These are phyloP conservation scores for Cyclophora albipunctata DNA, from an alignment of 2,888 invertebrate species.

Conservation along the genomic window DNA sequence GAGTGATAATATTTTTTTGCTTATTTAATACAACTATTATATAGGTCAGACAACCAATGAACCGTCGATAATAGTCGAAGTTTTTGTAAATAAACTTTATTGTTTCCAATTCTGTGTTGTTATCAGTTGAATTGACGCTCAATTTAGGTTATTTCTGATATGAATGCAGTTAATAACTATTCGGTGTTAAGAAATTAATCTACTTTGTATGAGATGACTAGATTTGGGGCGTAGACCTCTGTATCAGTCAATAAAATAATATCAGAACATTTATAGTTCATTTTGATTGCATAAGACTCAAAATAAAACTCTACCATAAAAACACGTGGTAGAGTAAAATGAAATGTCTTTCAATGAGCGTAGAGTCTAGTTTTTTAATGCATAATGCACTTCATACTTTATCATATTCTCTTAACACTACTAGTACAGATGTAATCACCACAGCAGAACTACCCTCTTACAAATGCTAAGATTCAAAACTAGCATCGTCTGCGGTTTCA, in stretches of 20 bases:
- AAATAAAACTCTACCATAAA: neutral
- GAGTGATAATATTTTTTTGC: constrained; percentile 15
- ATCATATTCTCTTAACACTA: too few species aligned
- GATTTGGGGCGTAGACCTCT: constrained; percentile 7
- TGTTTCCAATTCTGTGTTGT: constrained; percentile 52
- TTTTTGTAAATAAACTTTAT: constrained; percentile 42
- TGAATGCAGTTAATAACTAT: constrained; percentile 32
- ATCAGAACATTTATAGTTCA: neutral
- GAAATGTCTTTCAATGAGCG: neutral
- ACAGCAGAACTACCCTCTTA: too few species aligned
- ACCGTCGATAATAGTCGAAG: constrained; percentile 42
- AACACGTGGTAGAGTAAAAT: neutral
- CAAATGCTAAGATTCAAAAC: too few species aligned
- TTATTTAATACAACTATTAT: constrained; percentile 28
- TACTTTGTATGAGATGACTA: constrained; percentile 12
- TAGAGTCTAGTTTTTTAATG: neutral
- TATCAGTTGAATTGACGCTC: constrained; percentile 45
- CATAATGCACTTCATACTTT: neutral
- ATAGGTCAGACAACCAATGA: constrained; percentile 44
- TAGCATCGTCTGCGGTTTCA: too few species aligned
- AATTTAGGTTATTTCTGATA: constrained; percentile 53
- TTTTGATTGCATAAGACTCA: neutral
- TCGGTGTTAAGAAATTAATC: constrained; percentile 20
- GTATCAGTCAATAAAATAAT: constrained; percentile 5
- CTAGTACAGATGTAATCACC: too few species aligned